Conservation (phyloP, 2,797 vertebrate species). For the Coreius guichenoti region DNA sequence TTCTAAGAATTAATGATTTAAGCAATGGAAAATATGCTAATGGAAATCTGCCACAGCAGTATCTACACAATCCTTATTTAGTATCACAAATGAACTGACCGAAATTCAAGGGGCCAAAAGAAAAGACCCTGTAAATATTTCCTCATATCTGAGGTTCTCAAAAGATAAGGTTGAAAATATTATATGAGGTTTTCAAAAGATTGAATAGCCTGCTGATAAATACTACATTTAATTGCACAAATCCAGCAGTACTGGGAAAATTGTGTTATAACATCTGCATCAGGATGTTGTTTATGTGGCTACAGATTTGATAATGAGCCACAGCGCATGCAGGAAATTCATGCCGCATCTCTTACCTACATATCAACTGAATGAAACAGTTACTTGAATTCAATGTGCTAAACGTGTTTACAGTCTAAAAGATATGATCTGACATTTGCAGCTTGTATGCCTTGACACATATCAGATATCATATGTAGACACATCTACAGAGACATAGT, state of each 20-base stretch:
- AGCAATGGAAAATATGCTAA: not conserved
- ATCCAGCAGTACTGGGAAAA: not conserved
- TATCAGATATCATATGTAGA: too few relatives aligned
- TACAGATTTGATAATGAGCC: conserved; percentile 21
- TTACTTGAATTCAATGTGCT: not conserved
- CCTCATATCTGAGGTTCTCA: not conserved
- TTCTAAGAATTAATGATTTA: not conserved
- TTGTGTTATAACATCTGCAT: conserved; percentile 4
- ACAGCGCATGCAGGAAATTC: conserved; percentile 19
- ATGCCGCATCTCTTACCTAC: conserved; percentile 1
- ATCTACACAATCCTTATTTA: not conserved
- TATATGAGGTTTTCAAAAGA: not conserved
- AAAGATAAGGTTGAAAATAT: not conserved
- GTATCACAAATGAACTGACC: not conserved
- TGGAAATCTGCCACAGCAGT: not conserved
- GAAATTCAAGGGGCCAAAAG: not conserved
- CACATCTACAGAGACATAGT: not conserved
- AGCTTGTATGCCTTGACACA: not conserved
- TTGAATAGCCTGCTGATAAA: not conserved
- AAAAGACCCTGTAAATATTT: not conserved
- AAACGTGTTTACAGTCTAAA: not conserved
- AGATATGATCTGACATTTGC: conserved; percentile 35
- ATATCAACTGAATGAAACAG: conserved; percentile 14
- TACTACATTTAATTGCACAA: not conserved
- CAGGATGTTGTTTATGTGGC: conserved; percentile 6